Evolutionary conservation across 2,888 invertebrate genomes (phyloP).

Genomic region (Clivina fossor): DNA sequence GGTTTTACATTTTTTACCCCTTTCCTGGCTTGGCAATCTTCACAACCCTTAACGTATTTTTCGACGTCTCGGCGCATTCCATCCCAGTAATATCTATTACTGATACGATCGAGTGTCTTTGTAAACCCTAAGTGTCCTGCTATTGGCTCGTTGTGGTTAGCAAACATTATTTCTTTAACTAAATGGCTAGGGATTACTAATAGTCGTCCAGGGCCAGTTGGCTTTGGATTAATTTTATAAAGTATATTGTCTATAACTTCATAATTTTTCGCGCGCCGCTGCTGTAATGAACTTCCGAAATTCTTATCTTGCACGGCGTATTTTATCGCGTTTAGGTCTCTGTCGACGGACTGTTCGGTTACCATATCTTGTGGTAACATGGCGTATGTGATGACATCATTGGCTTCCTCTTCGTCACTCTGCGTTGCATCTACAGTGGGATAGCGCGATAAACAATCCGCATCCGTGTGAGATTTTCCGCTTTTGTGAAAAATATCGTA

Average conservation of each 20-base stretch:
- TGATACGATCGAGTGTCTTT: neutral
- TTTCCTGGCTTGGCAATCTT: constrained; percentile 39
- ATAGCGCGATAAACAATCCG: constrained; percentile 35
- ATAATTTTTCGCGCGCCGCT: neutral
- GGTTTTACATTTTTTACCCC: constrained; percentile 33
- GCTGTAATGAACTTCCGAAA: neutral
- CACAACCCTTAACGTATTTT: constrained; percentile 36
- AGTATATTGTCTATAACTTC: neutral
- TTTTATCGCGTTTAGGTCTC: neutral
- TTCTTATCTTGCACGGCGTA: neutral
- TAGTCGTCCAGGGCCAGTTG: neutral
- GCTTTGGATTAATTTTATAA: neutral
- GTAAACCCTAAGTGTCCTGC: neutral
- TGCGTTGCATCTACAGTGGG: constrained; percentile 19
- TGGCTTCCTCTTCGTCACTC: neutral
- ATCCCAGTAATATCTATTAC: neutral
- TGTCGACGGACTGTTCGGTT: neutral
- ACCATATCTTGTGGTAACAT: neutral
- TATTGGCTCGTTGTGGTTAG: neutral
- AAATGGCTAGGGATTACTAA: neutral
- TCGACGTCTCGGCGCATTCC: constrained; percentile 16
- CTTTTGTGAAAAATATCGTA: constrained; percentile 25
- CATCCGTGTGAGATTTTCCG: constrained; percentile 19
- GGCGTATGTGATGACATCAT: neutral
- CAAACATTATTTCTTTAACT: neutral